Conservation (phyloP, 2,797 vertebrate species). For the Tympanoctomys barrerae region DNA sequence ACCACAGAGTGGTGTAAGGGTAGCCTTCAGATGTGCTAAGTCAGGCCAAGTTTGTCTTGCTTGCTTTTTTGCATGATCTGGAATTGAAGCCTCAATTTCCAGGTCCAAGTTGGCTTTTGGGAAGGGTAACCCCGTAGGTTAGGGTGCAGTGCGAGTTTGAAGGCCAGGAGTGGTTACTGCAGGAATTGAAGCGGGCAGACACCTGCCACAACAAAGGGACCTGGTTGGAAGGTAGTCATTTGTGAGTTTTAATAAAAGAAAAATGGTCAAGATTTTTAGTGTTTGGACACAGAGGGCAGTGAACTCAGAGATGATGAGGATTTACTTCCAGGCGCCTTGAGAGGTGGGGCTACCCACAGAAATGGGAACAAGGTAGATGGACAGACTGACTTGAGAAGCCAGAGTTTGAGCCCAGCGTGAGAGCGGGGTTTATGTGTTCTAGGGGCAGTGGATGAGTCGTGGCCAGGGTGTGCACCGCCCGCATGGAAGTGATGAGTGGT, state of each 20-base stretch:
- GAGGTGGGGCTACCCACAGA: not conserved
- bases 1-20: not conserved
- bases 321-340: not conserved
- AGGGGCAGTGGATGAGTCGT: not conserved
- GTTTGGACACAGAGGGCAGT: not conserved
- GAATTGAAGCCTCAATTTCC: not conserved
- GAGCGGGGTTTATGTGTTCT: not conserved
- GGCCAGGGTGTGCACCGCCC: not conserved
- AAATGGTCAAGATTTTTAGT: not conserved
- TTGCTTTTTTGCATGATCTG: not conserved
- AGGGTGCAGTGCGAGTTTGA: not conserved
- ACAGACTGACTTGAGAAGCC: not conserved
- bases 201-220: not conserved
- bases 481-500: not conserved
- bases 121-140: not conserved
- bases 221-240: not conserved
- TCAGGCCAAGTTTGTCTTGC: not conserved
- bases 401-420: not conserved
- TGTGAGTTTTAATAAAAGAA: not conserved
- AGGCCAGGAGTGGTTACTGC: not conserved
- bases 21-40: not conserved
- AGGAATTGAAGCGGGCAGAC: no score
- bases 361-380: not conserved
- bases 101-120: not conserved
- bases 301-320: not conserved